A percentile compares a stretch with the other conserved stretches of the same genome.
Evolutionary conservation across 1,140 invertebrate species (phyloP).

Genomic region (Drosophila baimaii): DNA sequence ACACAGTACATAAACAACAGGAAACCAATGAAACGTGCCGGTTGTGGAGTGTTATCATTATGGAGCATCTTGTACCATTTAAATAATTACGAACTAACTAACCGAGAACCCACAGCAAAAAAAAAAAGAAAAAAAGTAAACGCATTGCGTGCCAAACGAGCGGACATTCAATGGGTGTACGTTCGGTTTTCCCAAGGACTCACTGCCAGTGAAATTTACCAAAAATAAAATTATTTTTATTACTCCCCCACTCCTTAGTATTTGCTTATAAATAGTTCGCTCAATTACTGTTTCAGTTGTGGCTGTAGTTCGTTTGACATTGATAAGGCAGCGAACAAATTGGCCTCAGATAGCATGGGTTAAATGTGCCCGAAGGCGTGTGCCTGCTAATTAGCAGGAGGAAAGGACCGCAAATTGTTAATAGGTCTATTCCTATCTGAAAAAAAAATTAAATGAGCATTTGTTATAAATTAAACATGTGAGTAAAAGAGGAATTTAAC

Average conservation of each 20-base stretch:
- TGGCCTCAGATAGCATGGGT: constrained; percentile 27
- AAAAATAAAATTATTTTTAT: constrained; percentile 44
- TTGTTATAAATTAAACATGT: too few species aligned
- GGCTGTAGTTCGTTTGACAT: constrained; percentile 18
- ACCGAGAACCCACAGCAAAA: constrained; percentile 28
- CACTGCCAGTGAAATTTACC: constrained; percentile 34
- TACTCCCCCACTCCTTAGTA: constrained; percentile 18
- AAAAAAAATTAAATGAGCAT: not conserved
- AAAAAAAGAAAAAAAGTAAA: constrained; percentile 18
- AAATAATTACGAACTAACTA: constrained; percentile 71
- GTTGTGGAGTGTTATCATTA: constrained; percentile 55
- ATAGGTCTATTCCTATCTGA: not conserved
- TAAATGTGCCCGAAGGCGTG: constrained; percentile 12
- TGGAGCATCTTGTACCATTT: constrained; percentile 74
- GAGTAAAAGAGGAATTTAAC: too few species aligned
- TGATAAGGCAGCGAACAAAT: constrained; percentile 38
- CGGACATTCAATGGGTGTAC: constrained; percentile 28
- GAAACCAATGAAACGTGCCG: constrained; percentile 66
- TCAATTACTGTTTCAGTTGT: constrained; percentile 22
- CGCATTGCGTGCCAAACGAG: constrained; percentile 47
- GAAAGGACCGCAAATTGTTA: not conserved
- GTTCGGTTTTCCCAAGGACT: not conserved
- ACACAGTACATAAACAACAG: constrained; percentile 4
- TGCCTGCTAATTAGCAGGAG: constrained; percentile 4
- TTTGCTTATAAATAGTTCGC: constrained; percentile 43